Percentiles rank a stretch among this genome's conserved stretches.
phyloP scores from a whole-genome alignment of 2,888 invertebrate species.

The Dynastes hyllus region DNA sequence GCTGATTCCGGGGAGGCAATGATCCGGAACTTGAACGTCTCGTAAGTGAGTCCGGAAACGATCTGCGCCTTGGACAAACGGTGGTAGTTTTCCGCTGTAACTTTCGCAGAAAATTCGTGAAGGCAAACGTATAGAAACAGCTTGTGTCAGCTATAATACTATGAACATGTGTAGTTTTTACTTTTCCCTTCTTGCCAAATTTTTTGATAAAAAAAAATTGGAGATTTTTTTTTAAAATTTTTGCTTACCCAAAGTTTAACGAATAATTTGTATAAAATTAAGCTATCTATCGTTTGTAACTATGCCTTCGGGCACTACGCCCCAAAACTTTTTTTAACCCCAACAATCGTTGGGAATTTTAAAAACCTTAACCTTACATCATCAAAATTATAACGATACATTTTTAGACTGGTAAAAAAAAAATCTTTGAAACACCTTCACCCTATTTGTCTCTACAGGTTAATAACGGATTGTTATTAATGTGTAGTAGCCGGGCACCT shows the following conservation, averaged over 20 bases:
- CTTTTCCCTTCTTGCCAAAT: too few relatives aligned
- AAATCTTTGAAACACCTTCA: background rate
- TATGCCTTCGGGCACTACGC: too few relatives aligned
- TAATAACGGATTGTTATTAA: conserved; percentile 56
- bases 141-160: conserved; percentile 20
- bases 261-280: too few relatives aligned
- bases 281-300: background rate
- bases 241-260: too few relatives aligned
- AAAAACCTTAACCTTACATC: background rate
- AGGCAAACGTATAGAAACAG: background rate
- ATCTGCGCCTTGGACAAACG: conserved; percentile 63
- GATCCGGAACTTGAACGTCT: conserved; percentile 63
- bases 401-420: too few relatives aligned
- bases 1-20: conserved; percentile 59
- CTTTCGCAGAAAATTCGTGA: background rate
- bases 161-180: background rate
- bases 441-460: conserved; percentile 23
- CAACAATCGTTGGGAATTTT: background rate
- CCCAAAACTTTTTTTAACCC: too few relatives aligned
- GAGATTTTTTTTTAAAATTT: too few relatives aligned
- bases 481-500: conserved; percentile 61
- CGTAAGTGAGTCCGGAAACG: conserved; percentile 64
- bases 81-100: conserved; percentile 60
- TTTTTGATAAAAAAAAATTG: too few relatives aligned
- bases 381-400: too few relatives aligned